These are phyloP conservation scores for Diplolepis rosae DNA, from an alignment of 2,888 invertebrate species.

Conservation along the genomic window DNA sequence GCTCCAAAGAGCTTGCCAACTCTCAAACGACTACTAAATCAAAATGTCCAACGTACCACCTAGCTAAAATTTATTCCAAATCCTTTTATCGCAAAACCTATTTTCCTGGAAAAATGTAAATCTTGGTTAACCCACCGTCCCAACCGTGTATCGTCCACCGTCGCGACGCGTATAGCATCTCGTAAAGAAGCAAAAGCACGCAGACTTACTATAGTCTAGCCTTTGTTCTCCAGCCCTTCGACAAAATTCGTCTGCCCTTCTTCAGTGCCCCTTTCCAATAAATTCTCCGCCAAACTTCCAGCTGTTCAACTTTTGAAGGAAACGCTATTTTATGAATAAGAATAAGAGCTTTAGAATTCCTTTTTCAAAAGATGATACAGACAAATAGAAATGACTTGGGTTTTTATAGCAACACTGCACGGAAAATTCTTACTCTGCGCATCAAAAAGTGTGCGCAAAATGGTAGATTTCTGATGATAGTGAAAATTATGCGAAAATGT, in stretches of 20 bases:
- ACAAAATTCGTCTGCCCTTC: slow-evolving; percentile 1
- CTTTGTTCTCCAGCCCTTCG: neutral
- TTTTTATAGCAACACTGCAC: no score
- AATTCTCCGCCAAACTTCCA: neutral
- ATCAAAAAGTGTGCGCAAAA: no score
- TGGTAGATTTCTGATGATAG: no score
- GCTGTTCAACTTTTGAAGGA: neutral
- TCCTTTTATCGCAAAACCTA: slow-evolving; percentile 69
- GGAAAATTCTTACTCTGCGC: no score
- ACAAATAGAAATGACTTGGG: no score
- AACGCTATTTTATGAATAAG: neutral
- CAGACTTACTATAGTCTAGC: slow-evolving; percentile 9
- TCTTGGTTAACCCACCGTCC: slow-evolving; percentile 56
- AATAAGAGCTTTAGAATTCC: neutral
- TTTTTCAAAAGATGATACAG: neutral
- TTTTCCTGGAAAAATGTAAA: slow-evolving; percentile 67
- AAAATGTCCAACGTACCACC: slow-evolving; percentile 61
- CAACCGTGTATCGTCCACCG: slow-evolving; percentile 33
- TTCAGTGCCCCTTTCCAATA: slow-evolving; percentile 14
- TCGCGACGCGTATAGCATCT: slow-evolving; percentile 26
- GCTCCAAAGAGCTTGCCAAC: slow-evolving; percentile 71
- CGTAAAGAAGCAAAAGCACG: slow-evolving; percentile 10
- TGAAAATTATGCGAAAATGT: no score
- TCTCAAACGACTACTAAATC: slow-evolving; percentile 71
- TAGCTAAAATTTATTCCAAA: slow-evolving; percentile 68